Evolutionary conservation across 2,888 invertebrate species (phyloP).

Genomic region (Campoletis raptor): DNA sequence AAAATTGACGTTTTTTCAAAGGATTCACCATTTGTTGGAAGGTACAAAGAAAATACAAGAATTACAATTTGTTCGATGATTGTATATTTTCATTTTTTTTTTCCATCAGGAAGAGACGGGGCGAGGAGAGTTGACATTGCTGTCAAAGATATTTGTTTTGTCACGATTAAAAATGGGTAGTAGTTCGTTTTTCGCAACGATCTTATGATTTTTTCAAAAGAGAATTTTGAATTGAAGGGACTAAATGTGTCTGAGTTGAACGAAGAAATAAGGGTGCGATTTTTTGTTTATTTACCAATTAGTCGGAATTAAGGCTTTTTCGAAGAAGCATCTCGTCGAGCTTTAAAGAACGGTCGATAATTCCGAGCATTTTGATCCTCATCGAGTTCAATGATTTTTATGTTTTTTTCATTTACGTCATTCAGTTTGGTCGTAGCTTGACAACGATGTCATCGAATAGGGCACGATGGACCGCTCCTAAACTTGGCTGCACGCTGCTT

Average conservation of each 20-base stretch:
- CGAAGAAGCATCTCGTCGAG: not conserved
- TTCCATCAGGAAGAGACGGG: conserved; percentile 7
- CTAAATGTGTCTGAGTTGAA: not conserved
- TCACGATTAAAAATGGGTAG: conserved; percentile 4
- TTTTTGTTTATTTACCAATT: not conserved
- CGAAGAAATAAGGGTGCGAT: not conserved
- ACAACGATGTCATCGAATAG: conserved; percentile 79
- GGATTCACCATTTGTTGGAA: not conserved
- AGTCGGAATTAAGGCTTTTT: conserved; percentile 6
- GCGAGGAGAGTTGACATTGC: not conserved
- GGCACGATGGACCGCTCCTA: conserved; percentile 83
- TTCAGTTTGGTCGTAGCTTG: conserved; percentile 69
- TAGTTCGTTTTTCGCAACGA: conserved; percentile 1
- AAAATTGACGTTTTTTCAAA: not conserved
- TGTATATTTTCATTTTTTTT: conserved; percentile 30
- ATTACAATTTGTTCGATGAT: conserved; percentile 12
- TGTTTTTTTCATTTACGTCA: not conserved
- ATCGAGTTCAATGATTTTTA: conserved; percentile 11
- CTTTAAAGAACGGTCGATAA: not conserved
- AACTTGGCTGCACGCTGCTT: conserved; percentile 82
- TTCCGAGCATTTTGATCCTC: conserved; percentile 8
- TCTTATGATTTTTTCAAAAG: not conserved
- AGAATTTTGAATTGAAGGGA: not conserved
- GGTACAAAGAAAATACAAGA: conserved; percentile 17
- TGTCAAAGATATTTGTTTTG: not conserved